Conservation (phyloP, 2,888 invertebrate species). For the Drosophila robusta region DNA sequence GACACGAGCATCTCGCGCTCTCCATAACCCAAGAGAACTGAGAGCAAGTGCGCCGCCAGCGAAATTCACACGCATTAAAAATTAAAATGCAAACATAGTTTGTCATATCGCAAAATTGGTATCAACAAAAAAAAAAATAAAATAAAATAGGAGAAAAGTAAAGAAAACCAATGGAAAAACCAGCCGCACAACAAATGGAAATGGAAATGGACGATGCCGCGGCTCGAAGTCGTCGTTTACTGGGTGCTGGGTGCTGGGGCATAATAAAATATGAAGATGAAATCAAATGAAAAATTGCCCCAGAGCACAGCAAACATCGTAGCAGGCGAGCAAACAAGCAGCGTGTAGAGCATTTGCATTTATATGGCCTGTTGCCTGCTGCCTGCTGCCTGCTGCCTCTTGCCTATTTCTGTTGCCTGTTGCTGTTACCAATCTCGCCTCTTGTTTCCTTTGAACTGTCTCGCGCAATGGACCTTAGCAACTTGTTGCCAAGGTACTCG, state of each 20-base stretch:
- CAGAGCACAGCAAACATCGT: slow-evolving; percentile 64
- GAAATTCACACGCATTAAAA: slow-evolving; percentile 83
- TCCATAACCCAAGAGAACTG: slow-evolving; percentile 37
- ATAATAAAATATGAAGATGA: slow-evolving; percentile 80
- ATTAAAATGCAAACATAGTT: slow-evolving; percentile 81
- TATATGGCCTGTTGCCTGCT: slow-evolving; percentile 65
- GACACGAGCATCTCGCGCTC: slow-evolving; percentile 75
- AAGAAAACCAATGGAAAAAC: slow-evolving; percentile 13
- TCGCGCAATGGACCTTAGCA: slow-evolving; percentile 53
- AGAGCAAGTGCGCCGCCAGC: slow-evolving; percentile 73
- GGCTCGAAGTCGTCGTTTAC: slow-evolving; percentile 12
- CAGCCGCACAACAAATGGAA: slow-evolving; percentile 62
- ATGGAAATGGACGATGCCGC: slow-evolving; percentile 52
- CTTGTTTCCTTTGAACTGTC: slow-evolving; percentile 53
- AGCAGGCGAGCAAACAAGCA: slow-evolving; percentile 64
- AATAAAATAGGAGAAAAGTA: slow-evolving; percentile 17
- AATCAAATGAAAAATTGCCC: slow-evolving; percentile 83
- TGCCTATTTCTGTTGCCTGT: slow-evolving; percentile 8
- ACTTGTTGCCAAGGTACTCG: slow-evolving; percentile 61
- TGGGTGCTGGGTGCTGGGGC: slow-evolving; percentile 36
- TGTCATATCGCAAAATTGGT: slow-evolving; percentile 81
- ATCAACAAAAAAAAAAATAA: slow-evolving; percentile 48
- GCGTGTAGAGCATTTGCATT: slow-evolving; percentile 78
- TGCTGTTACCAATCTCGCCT: slow-evolving; percentile 31
- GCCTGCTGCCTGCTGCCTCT: not conserved